Evolutionary conservation across 2,113 vertebrate genomes (phyloP).

Genomic region (Strix aluco): DNA sequence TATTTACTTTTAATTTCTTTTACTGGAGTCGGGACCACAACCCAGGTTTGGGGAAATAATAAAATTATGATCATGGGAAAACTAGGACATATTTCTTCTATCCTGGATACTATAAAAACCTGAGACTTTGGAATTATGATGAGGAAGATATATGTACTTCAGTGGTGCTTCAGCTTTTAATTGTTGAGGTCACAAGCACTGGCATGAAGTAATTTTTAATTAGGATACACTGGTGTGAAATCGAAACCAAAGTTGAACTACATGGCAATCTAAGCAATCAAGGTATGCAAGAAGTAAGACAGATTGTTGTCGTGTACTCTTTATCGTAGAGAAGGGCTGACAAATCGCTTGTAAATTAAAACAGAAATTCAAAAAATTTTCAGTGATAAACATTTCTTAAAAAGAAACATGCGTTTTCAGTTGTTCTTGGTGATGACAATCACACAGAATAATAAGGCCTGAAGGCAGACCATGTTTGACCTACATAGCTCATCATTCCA

Average conservation of each 20-base stretch:
- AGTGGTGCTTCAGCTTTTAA: background rate
- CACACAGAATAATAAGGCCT: background rate
- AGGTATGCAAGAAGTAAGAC: background rate
- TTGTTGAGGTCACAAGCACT: background rate
- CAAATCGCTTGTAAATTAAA: background rate
- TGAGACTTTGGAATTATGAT: background rate
- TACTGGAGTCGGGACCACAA: background rate
- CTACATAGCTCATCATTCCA: background rate
- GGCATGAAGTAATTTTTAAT: background rate
- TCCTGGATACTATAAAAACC: background rate
- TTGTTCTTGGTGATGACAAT: background rate
- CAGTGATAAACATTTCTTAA: background rate
- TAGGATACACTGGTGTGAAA: background rate
- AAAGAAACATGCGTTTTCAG: background rate
- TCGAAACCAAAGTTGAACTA: background rate
- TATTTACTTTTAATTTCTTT: background rate
- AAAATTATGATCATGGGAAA: background rate
- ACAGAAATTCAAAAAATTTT: background rate
- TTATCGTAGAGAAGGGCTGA: background rate
- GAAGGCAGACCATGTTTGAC: background rate
- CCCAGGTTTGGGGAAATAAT: background rate
- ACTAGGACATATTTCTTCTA: background rate
- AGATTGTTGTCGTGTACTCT: background rate
- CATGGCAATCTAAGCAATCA: background rate
- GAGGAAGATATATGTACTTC: background rate